Evolutionary conservation across 2,888 invertebrate genomes (phyloP).

Genomic region (Zaprionus obscuricornis): DNA sequence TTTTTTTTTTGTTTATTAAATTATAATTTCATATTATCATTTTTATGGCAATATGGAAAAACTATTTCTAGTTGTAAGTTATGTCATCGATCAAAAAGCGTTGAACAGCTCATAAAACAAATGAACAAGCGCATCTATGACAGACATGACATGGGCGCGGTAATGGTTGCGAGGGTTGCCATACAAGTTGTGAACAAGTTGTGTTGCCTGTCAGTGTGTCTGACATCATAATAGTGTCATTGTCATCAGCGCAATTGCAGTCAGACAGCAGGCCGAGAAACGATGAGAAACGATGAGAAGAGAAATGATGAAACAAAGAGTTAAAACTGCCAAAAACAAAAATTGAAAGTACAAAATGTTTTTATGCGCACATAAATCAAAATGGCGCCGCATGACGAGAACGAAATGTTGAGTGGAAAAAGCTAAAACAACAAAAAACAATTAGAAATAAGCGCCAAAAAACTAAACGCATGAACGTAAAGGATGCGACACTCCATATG

Average conservation of each 20-base stretch:
- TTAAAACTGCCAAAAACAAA: conserved; percentile 37
- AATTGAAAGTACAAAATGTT: conserved; percentile 4
- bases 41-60: too few relatives aligned
- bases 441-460: conserved; percentile 74
- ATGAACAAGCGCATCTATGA: background rate
- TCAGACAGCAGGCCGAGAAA: conserved; percentile 1
- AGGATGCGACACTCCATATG: conserved; percentile 63
- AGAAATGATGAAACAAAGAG: background rate
- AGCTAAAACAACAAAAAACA: conserved; percentile 60
- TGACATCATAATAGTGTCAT: conserved; percentile 77
- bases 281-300: background rate
- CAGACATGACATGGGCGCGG: background rate
- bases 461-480: conserved; percentile 54
- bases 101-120: background rate
- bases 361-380: conserved; percentile 62
- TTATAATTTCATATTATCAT: too few relatives aligned
- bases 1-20: too few relatives aligned
- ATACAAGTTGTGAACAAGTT: conserved; percentile 46
- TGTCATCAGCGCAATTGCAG: conserved; percentile 63
- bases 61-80: too few relatives aligned
- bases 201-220: conserved; percentile 65
- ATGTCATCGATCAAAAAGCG: conserved; percentile 37
- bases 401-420: conserved; percentile 16
- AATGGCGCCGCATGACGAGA: conserved; percentile 28
- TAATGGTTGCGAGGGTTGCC: background rate